Percentiles rank a stretch among this genome's conserved stretches.
Evolutionary conservation across 2,888 invertebrate species (phyloP).

Genomic region (Leptothorax acervorum): DNA sequence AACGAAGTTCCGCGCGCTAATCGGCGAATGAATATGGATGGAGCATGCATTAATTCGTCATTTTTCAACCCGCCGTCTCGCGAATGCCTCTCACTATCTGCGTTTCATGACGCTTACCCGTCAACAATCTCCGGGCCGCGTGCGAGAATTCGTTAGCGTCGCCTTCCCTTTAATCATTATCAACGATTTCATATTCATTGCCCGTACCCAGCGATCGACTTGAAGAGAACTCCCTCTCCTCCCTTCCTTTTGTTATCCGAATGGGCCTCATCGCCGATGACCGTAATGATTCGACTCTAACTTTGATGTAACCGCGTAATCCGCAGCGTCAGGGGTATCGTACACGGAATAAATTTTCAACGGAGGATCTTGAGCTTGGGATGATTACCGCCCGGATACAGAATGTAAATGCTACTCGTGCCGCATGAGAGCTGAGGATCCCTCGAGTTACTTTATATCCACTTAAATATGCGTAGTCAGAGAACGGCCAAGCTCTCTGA

Average conservation of each 20-base stretch:
- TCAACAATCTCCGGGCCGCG: slow-evolving; percentile 32
- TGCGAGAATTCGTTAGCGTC: slow-evolving; percentile 32
- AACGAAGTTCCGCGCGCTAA: slow-evolving; percentile 23
- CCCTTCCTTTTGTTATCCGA: slow-evolving; percentile 45
- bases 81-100: background rate
- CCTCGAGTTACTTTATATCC: slow-evolving; percentile 46
- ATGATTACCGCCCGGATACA: slow-evolving; percentile 52
- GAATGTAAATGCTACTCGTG: slow-evolving; percentile 51
- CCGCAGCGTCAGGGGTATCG: slow-evolving; percentile 41
- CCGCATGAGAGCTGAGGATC: slow-evolving; percentile 33
- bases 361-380: slow-evolving; percentile 40
- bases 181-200: slow-evolving; percentile 81
- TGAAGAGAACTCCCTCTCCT: slow-evolving; percentile 72
- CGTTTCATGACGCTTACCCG: slow-evolving; percentile 12
- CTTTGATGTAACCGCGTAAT: slow-evolving; percentile 72
- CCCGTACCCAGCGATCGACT: slow-evolving; percentile 77
- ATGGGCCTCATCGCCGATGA: slow-evolving; percentile 57
- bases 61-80: slow-evolving; percentile 77
- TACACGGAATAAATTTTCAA: slow-evolving; percentile 53
- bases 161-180: background rate
- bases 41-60: slow-evolving; percentile 78
- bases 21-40: slow-evolving; percentile 34
- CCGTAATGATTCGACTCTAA: slow-evolving; percentile 76
- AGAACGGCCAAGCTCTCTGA: slow-evolving; percentile 24
- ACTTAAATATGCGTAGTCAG: slow-evolving; percentile 52